A percentile compares a stretch with the other conserved stretches of the same genome.
Conservation (phyloP, 1,140 invertebrate genomes). For the Sycophaga agraensis region DNA sequence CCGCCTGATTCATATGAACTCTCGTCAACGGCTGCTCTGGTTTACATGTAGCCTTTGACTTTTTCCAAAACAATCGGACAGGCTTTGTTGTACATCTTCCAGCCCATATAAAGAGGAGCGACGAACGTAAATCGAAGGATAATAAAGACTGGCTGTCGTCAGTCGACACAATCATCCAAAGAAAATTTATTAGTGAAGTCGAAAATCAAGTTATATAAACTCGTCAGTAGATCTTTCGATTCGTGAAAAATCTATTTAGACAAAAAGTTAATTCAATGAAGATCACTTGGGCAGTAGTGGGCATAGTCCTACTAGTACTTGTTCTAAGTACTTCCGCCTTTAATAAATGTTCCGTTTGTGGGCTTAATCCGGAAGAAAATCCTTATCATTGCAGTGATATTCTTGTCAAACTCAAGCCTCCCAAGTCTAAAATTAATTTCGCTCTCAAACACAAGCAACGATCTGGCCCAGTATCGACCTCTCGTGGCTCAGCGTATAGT, state of each 20-base stretch:
- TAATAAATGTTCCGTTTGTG: no score
- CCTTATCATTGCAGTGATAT: no score
- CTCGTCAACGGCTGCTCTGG: neutral
- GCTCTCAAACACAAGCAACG: no score
- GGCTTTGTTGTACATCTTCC: neutral
- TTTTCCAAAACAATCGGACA: slow-evolving; percentile 5
- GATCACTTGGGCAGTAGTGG: neutral
- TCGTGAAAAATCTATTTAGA: neutral
- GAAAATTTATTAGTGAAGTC: neutral
- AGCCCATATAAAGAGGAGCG: neutral
- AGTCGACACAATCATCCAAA: neutral
- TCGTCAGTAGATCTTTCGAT: neutral
- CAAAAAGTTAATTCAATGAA: neutral
- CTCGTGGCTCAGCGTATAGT: no score
- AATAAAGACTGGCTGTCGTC: neutral
- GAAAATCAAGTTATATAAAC: neutral
- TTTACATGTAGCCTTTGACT: neutral
- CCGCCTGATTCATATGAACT: neutral
- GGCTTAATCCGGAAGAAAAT: no score
- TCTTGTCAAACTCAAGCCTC: no score
- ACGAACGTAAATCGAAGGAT: neutral
- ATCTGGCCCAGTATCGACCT: no score
- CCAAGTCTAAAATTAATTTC: no score
- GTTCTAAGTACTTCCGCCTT: neutral
- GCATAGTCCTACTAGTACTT: neutral